Evolutionary conservation across 2,888 invertebrate species (phyloP).

Genomic region (Fragum whitleyi): DNA sequence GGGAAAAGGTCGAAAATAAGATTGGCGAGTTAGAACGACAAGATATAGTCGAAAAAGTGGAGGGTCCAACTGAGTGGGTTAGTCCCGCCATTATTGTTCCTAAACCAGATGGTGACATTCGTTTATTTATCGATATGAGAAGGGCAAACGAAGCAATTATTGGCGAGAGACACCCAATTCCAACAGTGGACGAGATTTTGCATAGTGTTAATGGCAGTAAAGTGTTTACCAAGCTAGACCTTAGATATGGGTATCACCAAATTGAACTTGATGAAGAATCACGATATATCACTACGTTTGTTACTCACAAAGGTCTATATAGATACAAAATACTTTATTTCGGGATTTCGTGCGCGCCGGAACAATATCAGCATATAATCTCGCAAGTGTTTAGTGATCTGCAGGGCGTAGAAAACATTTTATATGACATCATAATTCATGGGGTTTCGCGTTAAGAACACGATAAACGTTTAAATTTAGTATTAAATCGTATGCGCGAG

Average conservation of each 20-base stretch:
- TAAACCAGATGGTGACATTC: constrained; percentile 60
- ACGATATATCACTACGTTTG: constrained; percentile 50
- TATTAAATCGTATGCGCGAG: constrained; percentile 51
- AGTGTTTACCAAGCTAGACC: constrained; percentile 40
- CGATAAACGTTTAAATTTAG: constrained; percentile 38
- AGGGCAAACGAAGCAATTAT: constrained; percentile 50
- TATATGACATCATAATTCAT: constrained; percentile 61
- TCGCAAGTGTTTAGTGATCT: constrained; percentile 37
- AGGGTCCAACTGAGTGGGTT: constrained; percentile 65
- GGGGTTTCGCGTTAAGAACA: constrained; percentile 53
- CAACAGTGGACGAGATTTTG: constrained; percentile 53
- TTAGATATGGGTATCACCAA: constrained; percentile 35
- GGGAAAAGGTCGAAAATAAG: not conserved
- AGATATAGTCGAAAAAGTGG: not conserved
- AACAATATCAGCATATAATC: constrained; percentile 49
- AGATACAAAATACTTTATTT: constrained; percentile 46
- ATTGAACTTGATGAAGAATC: constrained; percentile 34
- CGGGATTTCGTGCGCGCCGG: constrained; percentile 49
- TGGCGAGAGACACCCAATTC: constrained; percentile 50
- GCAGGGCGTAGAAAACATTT: constrained; percentile 44
- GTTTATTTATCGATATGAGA: constrained; percentile 64
- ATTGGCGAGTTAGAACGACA: not conserved
- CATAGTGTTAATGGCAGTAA: constrained; percentile 52
- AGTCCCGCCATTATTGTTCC: constrained; percentile 61
- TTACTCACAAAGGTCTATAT: constrained; percentile 54